Evolutionary conservation across 2,113 vertebrate genomes (phyloP), one percentile per base, ranked within the genome.

Genomic region (Chaetops frenatus): DNA sequence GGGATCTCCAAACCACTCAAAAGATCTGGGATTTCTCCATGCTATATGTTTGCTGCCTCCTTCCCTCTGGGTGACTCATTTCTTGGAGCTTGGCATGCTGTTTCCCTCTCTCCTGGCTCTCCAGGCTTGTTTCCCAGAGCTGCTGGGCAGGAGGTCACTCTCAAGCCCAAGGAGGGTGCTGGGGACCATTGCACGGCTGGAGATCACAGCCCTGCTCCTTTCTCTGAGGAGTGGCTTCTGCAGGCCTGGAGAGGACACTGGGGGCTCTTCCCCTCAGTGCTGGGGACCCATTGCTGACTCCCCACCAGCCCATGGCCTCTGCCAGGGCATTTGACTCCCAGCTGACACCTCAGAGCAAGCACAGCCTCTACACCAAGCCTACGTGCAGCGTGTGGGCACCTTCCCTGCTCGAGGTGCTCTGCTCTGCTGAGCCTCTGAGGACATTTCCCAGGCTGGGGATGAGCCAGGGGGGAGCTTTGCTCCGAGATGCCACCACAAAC

Each of bases 361-460:
- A 27, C 4, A 3, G 6, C 36, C 57, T 53, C 57, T 45, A 18
- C 9, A 3, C 53, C 18, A 8, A 53, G 27, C 6, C 28, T 36
- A 11, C 0, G 1, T 57, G 31, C 25, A 14, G 33, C 2, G 0
- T 22, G 15, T 47, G 66, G 57, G 7, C 48, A 72, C 36, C 48
- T 56, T 64, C 45, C 36, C 53, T 47, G 62, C 53, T 22, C 3
- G 2, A 11, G 60, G 44, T 33, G 47, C 57, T 53, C 67, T 57
- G 35, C 0, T 79, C 54, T 61, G 38, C 67, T 51, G 50, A 53
- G 24, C 42, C 27, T 51, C 35, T 38, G n/a, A 83, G 66, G 38
- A 44, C 57, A 27, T 1, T 22, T 62, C 69, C 79, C 5, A 5
- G 35, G 53, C 78, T 83, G 27, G 31, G 54, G 4, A 8, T 21